Evolutionary conservation across 2,888 invertebrate species (phyloP).

Genomic region (Apamea monoglypha): DNA sequence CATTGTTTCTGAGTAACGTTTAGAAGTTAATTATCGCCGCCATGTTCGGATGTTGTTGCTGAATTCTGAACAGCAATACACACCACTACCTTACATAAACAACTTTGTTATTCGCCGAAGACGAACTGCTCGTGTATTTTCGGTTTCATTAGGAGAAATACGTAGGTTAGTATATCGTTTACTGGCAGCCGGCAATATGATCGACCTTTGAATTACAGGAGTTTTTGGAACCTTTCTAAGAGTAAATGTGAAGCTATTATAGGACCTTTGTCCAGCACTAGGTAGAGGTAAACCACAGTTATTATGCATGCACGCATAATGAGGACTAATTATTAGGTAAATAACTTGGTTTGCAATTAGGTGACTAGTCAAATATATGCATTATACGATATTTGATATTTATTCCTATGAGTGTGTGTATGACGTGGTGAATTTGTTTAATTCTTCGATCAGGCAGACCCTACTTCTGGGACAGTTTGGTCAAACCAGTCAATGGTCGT

Average conservation of each 20-base stretch:
- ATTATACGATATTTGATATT: not conserved
- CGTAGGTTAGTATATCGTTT: not conserved
- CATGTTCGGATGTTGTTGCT: constrained; percentile 12
- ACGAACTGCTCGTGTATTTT: constrained; percentile 30
- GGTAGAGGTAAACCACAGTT: not conserved
- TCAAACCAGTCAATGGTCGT: too few relatives aligned
- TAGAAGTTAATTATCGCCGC: constrained; percentile 26
- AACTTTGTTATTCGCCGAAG: constrained; percentile 13
- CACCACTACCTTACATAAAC: constrained; percentile 13
- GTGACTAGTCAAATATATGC: not conserved
- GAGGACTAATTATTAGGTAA: not conserved
- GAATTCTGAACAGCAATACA: constrained; percentile 4
- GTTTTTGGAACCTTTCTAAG: not conserved
- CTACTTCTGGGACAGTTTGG: not conserved
- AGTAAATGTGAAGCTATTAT: not conserved
- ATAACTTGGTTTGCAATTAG: not conserved
- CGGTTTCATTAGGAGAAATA: constrained; percentile 5
- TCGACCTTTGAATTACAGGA: not conserved
- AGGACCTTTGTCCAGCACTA: not conserved
- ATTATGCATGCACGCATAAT: not conserved
- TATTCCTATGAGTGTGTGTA: not conserved
- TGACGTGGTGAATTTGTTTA: not conserved
- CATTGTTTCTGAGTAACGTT: constrained; percentile 19
- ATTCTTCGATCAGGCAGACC: not conserved
- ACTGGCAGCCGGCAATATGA: not conserved